phyloP scores from a whole-genome alignment of 2,113 vertebrate species.

The Myiagra hebetior region DNA sequence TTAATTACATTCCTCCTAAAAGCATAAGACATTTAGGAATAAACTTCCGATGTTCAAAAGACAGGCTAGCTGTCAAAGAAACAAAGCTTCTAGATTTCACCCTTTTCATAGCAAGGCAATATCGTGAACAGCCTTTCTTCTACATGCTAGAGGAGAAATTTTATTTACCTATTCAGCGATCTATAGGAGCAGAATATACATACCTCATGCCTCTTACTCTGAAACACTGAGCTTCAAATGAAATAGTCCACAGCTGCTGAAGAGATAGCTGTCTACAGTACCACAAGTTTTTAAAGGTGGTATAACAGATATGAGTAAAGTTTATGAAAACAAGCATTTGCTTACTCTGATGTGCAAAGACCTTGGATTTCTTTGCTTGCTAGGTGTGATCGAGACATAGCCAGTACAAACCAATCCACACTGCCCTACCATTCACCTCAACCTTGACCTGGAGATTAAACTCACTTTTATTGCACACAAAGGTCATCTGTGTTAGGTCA shows the following conservation, averaged over 20 bases:
- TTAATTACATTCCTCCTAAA: constrained; percentile 59
- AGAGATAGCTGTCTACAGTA: neutral
- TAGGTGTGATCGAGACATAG: constrained; percentile 34
- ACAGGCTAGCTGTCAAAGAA: constrained; percentile 47
- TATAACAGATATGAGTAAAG: neutral
- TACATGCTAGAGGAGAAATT: constrained; percentile 1
- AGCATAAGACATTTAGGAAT: constrained; percentile 34
- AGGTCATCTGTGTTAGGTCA: constrained; percentile 79
- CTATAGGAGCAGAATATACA: constrained; percentile 15
- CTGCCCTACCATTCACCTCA: constrained; percentile 64
- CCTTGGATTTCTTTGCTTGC: constrained; percentile 30
- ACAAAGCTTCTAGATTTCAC: constrained; percentile 30
- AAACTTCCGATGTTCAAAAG: constrained; percentile 38
- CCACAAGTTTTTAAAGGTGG: neutral
- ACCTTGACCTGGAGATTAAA: constrained; percentile 82
- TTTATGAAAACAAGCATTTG: constrained; percentile 44
- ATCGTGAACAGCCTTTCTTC: constrained; percentile 19
- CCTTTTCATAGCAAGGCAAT: constrained; percentile 32
- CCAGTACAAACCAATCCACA: constrained; percentile 38
- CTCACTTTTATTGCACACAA: constrained; percentile 79
- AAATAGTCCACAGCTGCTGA: constrained; percentile 10
- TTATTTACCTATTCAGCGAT: constrained; percentile 47
- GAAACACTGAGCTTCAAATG: constrained; percentile 21
- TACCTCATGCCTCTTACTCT: neutral
- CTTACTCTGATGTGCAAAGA: constrained; percentile 14